Evolutionary conservation across 2,888 invertebrate species (phyloP), one percentile per base, ranked within the genome.

Genomic region (Scotopteryx bipunctaria): DNA sequence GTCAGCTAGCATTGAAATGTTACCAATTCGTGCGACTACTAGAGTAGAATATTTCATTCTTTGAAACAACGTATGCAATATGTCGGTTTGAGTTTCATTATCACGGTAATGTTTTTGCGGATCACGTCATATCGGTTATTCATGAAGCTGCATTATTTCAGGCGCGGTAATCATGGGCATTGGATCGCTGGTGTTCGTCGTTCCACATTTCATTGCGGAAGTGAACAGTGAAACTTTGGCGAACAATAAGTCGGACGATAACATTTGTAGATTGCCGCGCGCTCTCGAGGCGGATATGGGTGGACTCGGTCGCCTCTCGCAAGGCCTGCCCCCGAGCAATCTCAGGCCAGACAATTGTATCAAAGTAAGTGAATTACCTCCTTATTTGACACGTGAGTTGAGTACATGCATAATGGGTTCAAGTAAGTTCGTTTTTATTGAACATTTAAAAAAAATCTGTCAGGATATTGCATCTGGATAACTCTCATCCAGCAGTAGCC

Each of bases 121-220:
- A 49, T 47, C 41, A 27, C 15, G 21, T 19, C 37, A 14, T n/a
- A 42, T 9, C 14, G 8, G 21, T 27, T 43, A 43, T 43, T 53
- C 41, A 55, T 44, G 8, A 19, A 25, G 35, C 46, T 15, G 50
- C 61, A 42, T 57, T 67, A 55, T 81, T 80, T 52, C 70, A 94
- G 95, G 96, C 72, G 96, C 97, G 46, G 94, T 98, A 46, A 95
- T 98, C 73, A 98, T 98, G 97, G 98, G 97, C 54, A 93, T 97
- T 69, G 98, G 98, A 0, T 97, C 98, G 29, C 91, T 98, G 76
- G 94, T 98, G 66, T 98, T 98, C 82, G 96, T 97, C 87, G 92
- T 98, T 72, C 98, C 98, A 52, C 98, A 98, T 84, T 97, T 98
- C 79, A 95, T 95, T 43, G 95, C 95, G 51, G 96, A 96, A 79